Conservation (phyloP, 1,140 invertebrate species). For the Gryon sp. region DNA sequence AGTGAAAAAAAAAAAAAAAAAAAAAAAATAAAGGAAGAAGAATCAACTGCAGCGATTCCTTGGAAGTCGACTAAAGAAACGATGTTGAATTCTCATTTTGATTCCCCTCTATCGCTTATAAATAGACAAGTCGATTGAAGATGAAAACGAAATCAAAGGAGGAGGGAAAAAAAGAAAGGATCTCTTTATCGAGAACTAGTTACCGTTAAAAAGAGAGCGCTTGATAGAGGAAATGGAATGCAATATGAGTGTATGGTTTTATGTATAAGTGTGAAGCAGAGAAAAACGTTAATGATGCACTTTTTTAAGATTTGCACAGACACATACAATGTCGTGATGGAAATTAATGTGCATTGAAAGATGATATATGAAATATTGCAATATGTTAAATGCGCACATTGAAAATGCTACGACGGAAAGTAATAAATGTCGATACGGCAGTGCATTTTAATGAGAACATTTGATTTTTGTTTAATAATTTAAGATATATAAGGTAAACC, state of each 20-base stretch:
- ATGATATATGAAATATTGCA: slow-evolving; percentile 46
- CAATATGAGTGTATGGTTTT: slow-evolving; percentile 32
- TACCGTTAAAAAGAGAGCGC: slow-evolving; percentile 59
- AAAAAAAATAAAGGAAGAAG: too few relatives aligned
- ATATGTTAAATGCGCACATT: slow-evolving; percentile 29
- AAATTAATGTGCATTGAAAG: slow-evolving; percentile 46
- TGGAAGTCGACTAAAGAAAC: slow-evolving; percentile 52
- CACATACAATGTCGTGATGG: slow-evolving; percentile 16
- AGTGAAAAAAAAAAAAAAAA: too few relatives aligned
- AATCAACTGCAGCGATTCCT: slow-evolving; percentile 26
- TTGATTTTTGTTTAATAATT: neutral
- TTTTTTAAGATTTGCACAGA: slow-evolving; percentile 15
- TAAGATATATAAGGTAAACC: too few relatives aligned
- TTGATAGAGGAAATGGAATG: slow-evolving; percentile 62
- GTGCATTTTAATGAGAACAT: slow-evolving; percentile 36
- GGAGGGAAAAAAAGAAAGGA: slow-evolving; percentile 12
- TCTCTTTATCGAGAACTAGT: slow-evolving; percentile 52
- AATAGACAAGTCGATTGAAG: slow-evolving; percentile 51
- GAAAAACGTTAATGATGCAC: slow-evolving; percentile 36
- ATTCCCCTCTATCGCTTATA: slow-evolving; percentile 53
- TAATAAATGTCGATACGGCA: slow-evolving; percentile 2
- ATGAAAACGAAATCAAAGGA: slow-evolving; percentile 54
- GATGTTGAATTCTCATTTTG: slow-evolving; percentile 55
- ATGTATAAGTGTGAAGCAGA: neutral
- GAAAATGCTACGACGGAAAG: slow-evolving; percentile 12